Evolutionary conservation across 1,140 invertebrate genomes (phyloP).

Genomic region (Trissolcus basalis): DNA sequence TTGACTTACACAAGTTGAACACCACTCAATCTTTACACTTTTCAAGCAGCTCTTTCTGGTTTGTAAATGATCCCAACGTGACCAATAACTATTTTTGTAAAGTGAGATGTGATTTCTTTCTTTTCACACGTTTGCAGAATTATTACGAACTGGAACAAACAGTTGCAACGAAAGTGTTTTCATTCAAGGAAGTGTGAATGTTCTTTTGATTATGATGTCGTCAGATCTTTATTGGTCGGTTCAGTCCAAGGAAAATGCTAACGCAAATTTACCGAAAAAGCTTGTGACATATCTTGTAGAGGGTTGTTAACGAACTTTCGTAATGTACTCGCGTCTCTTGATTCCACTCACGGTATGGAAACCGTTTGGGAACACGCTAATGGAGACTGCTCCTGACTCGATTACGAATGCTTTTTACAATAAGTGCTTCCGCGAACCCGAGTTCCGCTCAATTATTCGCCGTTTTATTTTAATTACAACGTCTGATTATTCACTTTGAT

Average conservation of each 20-base stretch:
- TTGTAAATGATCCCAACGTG: too few species aligned
- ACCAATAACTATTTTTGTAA: too few species aligned
- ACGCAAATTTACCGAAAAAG: slow-evolving; percentile 21
- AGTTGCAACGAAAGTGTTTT: too few species aligned
- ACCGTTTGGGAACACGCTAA: slow-evolving; percentile 37
- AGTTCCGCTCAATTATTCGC: slow-evolving; percentile 27
- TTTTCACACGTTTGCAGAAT: too few species aligned
- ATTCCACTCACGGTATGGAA: slow-evolving; percentile 30
- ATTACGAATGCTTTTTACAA: slow-evolving; percentile 49
- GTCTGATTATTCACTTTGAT: slow-evolving; percentile 30
- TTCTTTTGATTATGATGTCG: slow-evolving; percentile 2
- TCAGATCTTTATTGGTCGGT: slow-evolving; percentile 33
- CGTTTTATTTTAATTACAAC: slow-evolving; percentile 43
- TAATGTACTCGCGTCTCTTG: slow-evolving; percentile 24
- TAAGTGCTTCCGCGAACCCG: slow-evolving; percentile 42
- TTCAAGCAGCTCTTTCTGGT: too few species aligned
- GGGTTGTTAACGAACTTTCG: slow-evolving; percentile 42
- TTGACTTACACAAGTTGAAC: too few species aligned
- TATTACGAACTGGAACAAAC: too few species aligned
- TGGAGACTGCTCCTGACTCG: slow-evolving; percentile 51
- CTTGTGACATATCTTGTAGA: slow-evolving; percentile 33
- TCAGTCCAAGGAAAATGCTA: slow-evolving; percentile 15
- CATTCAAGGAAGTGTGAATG: too few species aligned
- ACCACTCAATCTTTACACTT: too few species aligned
- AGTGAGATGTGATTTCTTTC: too few species aligned